Percentiles rank a stretch among this genome's conserved stretches.
Evolutionary conservation across 2,113 vertebrate species (phyloP).

Genomic region (Charadrius vociferus): DNA sequence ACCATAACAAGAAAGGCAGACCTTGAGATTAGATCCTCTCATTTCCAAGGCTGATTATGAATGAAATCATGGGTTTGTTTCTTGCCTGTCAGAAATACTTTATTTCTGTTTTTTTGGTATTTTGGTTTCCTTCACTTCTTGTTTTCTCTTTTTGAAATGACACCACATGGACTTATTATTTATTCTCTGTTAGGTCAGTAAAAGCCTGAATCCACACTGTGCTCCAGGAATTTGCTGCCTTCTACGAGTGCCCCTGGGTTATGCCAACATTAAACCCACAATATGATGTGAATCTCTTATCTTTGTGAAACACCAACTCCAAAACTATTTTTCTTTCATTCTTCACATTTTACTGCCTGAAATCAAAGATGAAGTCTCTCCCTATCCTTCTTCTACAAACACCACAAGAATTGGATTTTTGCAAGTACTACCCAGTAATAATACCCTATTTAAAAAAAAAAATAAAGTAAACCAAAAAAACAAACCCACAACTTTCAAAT

Average conservation of each 20-base stretch:
- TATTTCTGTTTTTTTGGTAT: neutral
- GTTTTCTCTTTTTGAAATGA: neutral
- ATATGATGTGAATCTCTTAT: neutral
- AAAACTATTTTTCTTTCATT: neutral
- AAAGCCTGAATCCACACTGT: neutral
- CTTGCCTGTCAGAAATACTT: neutral
- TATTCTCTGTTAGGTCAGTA: neutral
- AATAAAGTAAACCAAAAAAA: neutral
- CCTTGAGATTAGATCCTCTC: neutral
- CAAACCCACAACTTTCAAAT: neutral
- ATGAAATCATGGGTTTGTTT: neutral
- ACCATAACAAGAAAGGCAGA: neutral
- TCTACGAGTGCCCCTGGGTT: neutral
- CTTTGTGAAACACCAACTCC: neutral
- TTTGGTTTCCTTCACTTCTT: neutral
- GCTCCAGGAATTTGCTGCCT: neutral
- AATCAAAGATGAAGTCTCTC: neutral
- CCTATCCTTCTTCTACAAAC: neutral
- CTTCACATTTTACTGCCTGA: neutral
- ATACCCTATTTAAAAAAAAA: neutral
- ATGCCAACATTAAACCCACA: neutral
- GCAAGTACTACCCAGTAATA: neutral
- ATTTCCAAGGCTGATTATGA: neutral
- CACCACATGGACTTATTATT: neutral
- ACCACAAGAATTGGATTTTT: neutral